Conservation (phyloP, 2,113 vertebrate species). For the Tetrao urogallus region DNA sequence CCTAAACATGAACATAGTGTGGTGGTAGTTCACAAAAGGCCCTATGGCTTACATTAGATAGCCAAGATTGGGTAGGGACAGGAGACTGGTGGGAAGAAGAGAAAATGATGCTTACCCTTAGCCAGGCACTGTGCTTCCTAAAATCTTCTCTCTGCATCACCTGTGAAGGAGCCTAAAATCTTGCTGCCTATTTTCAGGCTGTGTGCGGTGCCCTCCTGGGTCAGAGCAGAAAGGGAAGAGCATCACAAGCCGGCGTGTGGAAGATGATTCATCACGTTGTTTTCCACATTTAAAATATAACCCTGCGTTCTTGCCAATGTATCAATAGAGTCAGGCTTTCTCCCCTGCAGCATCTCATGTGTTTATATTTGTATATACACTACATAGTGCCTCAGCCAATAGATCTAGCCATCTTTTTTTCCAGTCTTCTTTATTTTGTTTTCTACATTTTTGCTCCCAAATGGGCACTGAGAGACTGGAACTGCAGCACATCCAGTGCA, state of each 20-base stretch:
- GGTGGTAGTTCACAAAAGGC: neutral
- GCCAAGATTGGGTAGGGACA: neutral
- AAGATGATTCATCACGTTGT: constrained; percentile 56
- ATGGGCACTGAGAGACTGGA: neutral
- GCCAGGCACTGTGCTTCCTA: neutral
- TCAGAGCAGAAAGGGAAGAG: constrained; percentile 19
- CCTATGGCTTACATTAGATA: neutral
- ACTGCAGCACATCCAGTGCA: neutral
- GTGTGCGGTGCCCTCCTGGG: neutral
- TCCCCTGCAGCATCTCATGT: neutral
- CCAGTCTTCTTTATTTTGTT: neutral
- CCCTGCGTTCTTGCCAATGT: constrained; percentile 30
- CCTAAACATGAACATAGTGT: neutral
- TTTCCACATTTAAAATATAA: constrained; percentile 53
- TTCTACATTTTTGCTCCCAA: neutral
- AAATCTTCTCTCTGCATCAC: neutral
- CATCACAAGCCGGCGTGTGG: constrained; percentile 41
- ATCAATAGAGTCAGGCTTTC: constrained; percentile 25
- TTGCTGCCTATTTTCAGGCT: constrained; percentile 29
- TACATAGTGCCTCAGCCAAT: neutral
- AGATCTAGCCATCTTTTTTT: neutral
- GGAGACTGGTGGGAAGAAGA: neutral
- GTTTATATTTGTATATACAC: constrained; percentile 23
- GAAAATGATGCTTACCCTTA: neutral
- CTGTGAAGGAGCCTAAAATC: neutral